Conservation (phyloP, 1,140 invertebrate genomes). For the Eumaeus atala region DNA sequence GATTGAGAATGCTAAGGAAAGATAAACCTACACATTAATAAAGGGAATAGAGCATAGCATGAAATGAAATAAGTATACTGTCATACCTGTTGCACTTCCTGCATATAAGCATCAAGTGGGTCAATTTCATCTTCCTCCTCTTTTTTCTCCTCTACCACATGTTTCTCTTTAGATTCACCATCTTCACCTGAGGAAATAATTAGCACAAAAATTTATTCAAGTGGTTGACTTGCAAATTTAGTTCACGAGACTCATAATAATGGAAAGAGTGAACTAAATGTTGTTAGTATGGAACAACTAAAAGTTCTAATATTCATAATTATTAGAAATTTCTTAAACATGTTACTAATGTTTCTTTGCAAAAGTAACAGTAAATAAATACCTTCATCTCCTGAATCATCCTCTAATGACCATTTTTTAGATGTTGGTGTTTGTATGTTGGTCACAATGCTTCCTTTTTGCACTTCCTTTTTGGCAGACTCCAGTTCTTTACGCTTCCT, state of each 20-base stretch:
- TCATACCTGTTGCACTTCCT: conserved; percentile 77
- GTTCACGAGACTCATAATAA: too few relatives aligned
- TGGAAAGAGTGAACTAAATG: too few relatives aligned
- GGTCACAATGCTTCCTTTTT: conserved; percentile 74
- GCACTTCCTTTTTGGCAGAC: conserved; percentile 83
- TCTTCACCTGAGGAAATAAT: conserved; percentile 52
- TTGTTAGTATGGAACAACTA: too few relatives aligned
- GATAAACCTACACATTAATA: too few relatives aligned
- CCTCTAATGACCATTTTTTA: conserved; percentile 95
- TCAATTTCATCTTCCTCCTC: conserved; percentile 87
- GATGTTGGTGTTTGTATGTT: conserved; percentile 76
- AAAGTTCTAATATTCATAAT: too few relatives aligned
- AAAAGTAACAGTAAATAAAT: too few relatives aligned
- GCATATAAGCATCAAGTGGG: conserved; percentile 97
- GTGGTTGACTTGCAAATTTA: too few relatives aligned
- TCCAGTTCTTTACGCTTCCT: conserved; percentile 90
- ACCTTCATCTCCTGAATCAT: conserved; percentile 87
- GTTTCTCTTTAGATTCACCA: conserved; percentile 62
- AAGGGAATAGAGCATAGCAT: too few relatives aligned
- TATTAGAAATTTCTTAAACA: too few relatives aligned
- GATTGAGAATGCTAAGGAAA: too few relatives aligned
- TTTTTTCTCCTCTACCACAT: conserved; percentile 41
- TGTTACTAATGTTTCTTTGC: too few relatives aligned
- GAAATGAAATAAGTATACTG: background rate
- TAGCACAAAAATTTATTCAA: background rate